These are phyloP conservation scores for Trichogramma evanescens DNA, from an alignment of 2,888 invertebrate genomes.

Conservation along the genomic window DNA sequence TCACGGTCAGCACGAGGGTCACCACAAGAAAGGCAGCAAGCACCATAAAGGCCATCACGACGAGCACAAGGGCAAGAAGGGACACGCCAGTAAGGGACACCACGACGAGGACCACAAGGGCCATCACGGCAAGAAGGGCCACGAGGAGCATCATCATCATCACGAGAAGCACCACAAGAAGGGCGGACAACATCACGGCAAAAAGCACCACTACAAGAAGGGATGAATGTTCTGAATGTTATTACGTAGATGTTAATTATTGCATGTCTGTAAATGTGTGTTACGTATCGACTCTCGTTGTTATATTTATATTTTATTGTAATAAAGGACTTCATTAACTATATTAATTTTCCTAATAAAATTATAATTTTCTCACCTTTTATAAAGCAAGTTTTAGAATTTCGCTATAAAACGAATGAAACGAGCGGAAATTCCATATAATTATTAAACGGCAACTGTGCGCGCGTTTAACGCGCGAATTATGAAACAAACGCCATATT, in stretches of 20 bases:
- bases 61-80: constrained; percentile 59
- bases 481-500: too few species aligned
- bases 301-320: background rate
- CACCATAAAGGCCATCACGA: constrained; percentile 58
- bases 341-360: background rate
- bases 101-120: constrained; percentile 61
- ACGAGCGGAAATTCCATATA: too few species aligned
- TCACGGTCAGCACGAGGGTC: constrained; percentile 57
- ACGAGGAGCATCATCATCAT: constrained; percentile 57
- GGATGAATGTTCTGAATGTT: constrained; percentile 15
- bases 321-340: background rate
- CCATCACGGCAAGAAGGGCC: constrained; percentile 56
- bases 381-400: too few species aligned
- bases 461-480: too few species aligned
- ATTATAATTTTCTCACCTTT: background rate
- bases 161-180: constrained; percentile 57
- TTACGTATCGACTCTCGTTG: background rate
- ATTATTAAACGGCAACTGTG: too few species aligned
- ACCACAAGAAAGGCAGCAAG: constrained; percentile 60
- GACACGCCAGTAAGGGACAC: constrained; percentile 60
- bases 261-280: background rate
- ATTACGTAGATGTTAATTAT: background rate
- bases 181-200: constrained; percentile 54
- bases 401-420: too few species aligned
- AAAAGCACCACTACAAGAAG: constrained; percentile 43